phyloP scores from a whole-genome alignment of 2,113 vertebrate species.

The Pungitius pungitius region DNA sequence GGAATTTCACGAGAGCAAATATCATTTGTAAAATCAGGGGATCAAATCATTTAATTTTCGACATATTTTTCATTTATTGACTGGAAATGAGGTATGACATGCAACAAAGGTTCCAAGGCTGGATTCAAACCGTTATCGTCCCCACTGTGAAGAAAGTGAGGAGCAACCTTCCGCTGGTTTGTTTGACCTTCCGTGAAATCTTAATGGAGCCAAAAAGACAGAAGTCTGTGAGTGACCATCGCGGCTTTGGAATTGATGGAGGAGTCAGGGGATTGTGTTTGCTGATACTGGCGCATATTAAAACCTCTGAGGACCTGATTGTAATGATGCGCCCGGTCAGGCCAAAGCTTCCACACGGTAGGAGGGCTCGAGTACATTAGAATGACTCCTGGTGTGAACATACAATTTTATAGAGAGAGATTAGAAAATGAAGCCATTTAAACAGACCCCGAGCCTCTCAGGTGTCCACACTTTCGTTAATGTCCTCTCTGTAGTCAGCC shows the following conservation, averaged over 20 bases:
- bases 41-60: neutral
- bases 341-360: conserved; percentile 1
- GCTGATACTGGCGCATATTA: conserved; percentile 1
- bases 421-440: neutral
- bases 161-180: neutral
- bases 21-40: neutral
- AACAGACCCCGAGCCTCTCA: conserved; percentile 2
- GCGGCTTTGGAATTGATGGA: neutral
- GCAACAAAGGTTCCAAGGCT: neutral
- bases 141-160: neutral
- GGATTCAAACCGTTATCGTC: neutral
- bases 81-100: neutral
- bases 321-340: neutral
- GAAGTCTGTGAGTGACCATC: neutral
- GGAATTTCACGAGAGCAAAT: neutral
- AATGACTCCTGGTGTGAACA: neutral
- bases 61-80: neutral
- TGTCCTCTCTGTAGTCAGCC: neutral
- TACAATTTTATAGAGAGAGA: neutral
- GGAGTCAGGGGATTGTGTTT: conserved; percentile 10
- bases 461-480: neutral
- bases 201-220: neutral
- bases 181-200: neutral
- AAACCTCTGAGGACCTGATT: neutral
- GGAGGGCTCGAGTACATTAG: neutral